A percentile compares a stretch with the other conserved stretches of the same genome.
Conservation (phyloP, 2,797 vertebrate species). For the Gymnopithys bicolor region DNA sequence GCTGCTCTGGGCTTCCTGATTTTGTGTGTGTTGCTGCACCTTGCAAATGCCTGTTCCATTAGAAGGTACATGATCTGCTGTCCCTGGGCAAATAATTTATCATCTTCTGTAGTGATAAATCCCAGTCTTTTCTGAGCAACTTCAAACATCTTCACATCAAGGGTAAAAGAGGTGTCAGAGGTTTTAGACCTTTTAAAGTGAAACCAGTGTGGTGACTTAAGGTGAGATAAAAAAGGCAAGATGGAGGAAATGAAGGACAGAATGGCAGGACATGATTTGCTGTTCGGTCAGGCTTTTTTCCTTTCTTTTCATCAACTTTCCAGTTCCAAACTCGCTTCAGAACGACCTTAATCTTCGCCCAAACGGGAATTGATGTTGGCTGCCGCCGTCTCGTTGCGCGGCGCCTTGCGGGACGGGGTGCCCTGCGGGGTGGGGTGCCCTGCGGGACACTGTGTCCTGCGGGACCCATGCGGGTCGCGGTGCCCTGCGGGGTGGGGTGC, state of each 20-base stretch:
- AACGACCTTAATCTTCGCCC: rapidly evolving
- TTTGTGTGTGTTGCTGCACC: background rate
- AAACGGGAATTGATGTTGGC: rapidly evolving
- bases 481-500: too few species aligned
- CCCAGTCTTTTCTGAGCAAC: background rate
- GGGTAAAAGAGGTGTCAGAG: rapidly evolving
- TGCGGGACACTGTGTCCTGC: too few species aligned
- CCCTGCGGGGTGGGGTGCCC: too few species aligned
- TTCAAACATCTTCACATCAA: background rate
- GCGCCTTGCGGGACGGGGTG: background rate
- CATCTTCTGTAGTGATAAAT: background rate
- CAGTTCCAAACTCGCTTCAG: background rate
- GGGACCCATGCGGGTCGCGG: too few species aligned
- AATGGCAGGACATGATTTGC: background rate
- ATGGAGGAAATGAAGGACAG: background rate
- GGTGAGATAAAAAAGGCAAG: background rate
- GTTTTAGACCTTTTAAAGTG: background rate
- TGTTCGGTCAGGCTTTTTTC: background rate
- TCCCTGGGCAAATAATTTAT: background rate
- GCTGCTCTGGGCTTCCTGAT: rapidly evolving
- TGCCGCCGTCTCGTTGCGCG: rapidly evolving
- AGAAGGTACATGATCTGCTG: background rate
- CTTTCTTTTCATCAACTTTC: background rate
- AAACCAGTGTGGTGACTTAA: background rate
- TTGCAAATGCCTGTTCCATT: background rate